Evolutionary conservation across 2,797 vertebrate species (phyloP).

Genomic region (Thalassophryne amazonica): DNA sequence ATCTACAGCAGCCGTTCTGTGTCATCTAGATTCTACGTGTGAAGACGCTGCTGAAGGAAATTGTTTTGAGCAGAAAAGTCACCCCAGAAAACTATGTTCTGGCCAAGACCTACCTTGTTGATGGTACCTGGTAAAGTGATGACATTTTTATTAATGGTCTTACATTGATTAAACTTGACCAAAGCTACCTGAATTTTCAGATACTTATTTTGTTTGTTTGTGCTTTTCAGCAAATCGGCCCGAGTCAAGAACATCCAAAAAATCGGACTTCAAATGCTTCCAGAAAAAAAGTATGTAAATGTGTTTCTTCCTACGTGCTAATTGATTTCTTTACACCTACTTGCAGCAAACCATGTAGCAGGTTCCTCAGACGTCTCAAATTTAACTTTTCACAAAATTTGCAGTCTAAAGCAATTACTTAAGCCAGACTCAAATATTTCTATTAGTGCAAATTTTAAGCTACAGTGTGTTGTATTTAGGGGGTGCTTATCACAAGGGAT

Average conservation of each 20-base stretch:
- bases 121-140: slow-evolving; percentile 65
- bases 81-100: slow-evolving; percentile 76
- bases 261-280: slow-evolving; percentile 59
- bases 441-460: too few species aligned
- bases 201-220: neutral
- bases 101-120: slow-evolving; percentile 68
- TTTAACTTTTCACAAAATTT: too few species aligned
- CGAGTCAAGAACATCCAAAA: slow-evolving; percentile 72
- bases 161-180: too few species aligned
- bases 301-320: neutral
- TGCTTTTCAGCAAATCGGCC: slow-evolving; percentile 51
- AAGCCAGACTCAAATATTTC: too few species aligned
- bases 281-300: slow-evolving; percentile 75
- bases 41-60: slow-evolving; percentile 77
- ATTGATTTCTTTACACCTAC: too few species aligned
- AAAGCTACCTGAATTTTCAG: neutral
- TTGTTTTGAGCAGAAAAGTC: slow-evolving; percentile 77
- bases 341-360: too few species aligned
- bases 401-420: too few species aligned
- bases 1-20: neutral
- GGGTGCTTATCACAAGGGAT: too few species aligned
- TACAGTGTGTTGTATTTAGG: too few species aligned
- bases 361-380: too few species aligned
- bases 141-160: too few species aligned
- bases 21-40: slow-evolving; percentile 75